Evolutionary conservation across 1,140 invertebrate species (phyloP), one percentile per base, ranked within the genome.

Genomic region (Mizuhopecten yessoensis): DNA sequence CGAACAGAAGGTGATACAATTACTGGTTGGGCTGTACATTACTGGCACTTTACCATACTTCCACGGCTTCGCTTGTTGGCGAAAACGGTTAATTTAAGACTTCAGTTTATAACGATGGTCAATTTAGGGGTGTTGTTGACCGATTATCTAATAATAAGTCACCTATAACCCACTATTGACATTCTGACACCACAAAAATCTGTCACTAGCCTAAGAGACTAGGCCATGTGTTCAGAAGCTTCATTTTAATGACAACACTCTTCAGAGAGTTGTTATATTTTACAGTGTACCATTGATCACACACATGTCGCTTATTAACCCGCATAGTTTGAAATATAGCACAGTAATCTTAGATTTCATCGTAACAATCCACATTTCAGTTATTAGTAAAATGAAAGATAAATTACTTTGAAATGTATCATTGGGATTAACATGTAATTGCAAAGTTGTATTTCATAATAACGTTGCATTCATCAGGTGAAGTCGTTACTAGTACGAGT

Each of bases 31-130:
- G 57, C 17, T 75, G 17, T 75, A 75, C 57, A n/a, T 75, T 75
- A 75, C 29, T 75, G 29, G 57, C 57, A 75, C 57, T 29, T 75
- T 75, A 29, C 57, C 11, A 75, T 29, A 75, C 57, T 1, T 29
- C 57, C 29, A 29, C 57, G n/a, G n/a, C 57, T 29, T n/a, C 5
- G 23, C 57, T 75, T 29, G 23, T 5, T 75, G 57, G n/a, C n/a
- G 11, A 75, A 75, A 75, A 75, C n/a, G 57, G 20, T 75, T 75
- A 75, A 75, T 75, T 75, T 75, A 75, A 75, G 57, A 29, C n/a
- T 75, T 17, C 23, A n/a, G n/a, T 17, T 9, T 49, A 9, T 29
- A 75, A 9, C n/a, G 57, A n/a, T 75, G 57, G 57, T 75, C 57
- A 75, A 29, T 39, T 75, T 75, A n/a, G 5, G 23, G 57, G 57